A percentile compares a stretch with the other conserved stretches of the same genome.
Conservation (phyloP, 2,113 vertebrate species). For the Xiphias gladius region DNA sequence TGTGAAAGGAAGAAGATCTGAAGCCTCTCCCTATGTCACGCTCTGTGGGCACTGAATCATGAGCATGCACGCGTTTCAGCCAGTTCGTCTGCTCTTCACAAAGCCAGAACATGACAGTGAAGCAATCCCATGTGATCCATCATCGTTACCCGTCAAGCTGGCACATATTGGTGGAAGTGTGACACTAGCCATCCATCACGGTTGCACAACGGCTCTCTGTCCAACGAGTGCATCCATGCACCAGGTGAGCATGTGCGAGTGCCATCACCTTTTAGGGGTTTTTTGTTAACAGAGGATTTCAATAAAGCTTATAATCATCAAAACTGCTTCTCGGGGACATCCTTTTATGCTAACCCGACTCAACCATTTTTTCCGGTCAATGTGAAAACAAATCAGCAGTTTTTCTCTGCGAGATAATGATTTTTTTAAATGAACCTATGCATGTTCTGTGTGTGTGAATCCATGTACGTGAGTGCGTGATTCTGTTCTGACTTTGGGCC, state of each 20-base stretch:
- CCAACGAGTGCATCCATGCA: not conserved
- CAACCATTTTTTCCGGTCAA: slow-evolving; percentile 11
- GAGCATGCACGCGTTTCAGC: slow-evolving; percentile 29
- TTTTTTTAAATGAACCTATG: too few species aligned
- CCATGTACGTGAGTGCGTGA: not conserved
- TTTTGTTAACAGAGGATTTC: slow-evolving; percentile 13
- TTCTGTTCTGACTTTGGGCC: too few species aligned
- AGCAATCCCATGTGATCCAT: slow-evolving; percentile 51
- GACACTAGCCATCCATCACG: slow-evolving; percentile 64
- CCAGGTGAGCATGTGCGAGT: not conserved
- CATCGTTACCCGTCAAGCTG: slow-evolving; percentile 62
- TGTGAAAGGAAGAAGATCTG: slow-evolving; percentile 19
- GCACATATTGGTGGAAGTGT: slow-evolving; percentile 23
- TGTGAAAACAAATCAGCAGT: not conserved
- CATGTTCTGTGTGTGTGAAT: not conserved
- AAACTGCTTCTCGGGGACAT: slow-evolving; percentile 19
- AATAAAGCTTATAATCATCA: slow-evolving; percentile 28
- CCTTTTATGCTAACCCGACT: slow-evolving; percentile 30
- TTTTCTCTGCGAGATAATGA: slow-evolving; percentile 19
- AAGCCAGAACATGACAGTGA: slow-evolving; percentile 58
- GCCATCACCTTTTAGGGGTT: slow-evolving; percentile 10
- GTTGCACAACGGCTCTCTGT: slow-evolving; percentile 36
- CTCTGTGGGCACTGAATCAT: slow-evolving; percentile 42
- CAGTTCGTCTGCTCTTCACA: slow-evolving; percentile 42
- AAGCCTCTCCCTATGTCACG: slow-evolving; percentile 19